These are phyloP conservation scores for Drosophila kurseongensis DNA, from an alignment of 1,140 invertebrate genomes.

Conservation along the genomic window DNA sequence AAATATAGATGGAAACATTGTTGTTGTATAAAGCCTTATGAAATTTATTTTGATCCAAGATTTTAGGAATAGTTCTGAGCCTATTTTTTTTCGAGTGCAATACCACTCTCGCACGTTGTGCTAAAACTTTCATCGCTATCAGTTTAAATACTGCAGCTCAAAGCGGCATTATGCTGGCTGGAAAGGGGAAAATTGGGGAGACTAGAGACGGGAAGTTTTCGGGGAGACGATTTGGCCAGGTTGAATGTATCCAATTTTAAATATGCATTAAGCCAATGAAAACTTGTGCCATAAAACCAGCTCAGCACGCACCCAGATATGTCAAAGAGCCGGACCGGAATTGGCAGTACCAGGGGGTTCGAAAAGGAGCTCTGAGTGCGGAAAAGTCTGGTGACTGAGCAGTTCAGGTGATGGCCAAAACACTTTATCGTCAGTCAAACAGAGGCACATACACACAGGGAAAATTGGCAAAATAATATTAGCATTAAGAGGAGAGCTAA, in stretches of 20 bases:
- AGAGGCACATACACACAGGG: constrained; percentile 26
- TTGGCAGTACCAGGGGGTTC: constrained; percentile 5
- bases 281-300: constrained; percentile 67
- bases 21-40: too few species aligned
- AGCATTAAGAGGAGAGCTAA: constrained; percentile 31
- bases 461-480: constrained; percentile 44
- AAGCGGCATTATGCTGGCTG: constrained; percentile 43
- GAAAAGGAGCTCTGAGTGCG: not conserved
- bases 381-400: constrained; percentile 10
- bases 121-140: constrained; percentile 66
- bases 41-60: too few species aligned
- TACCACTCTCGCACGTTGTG: constrained; percentile 14
- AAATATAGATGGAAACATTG: too few species aligned
- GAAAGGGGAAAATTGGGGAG: not conserved
- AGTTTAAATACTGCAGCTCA: constrained; percentile 68
- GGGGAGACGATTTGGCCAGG: constrained; percentile 35
- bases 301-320: constrained; percentile 58
- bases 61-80: too few species aligned
- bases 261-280: constrained; percentile 76
- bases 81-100: not conserved
- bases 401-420: constrained; percentile 42
- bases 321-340: constrained; percentile 28
- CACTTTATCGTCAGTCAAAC: constrained; percentile 51
- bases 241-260: constrained; percentile 71
- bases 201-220: too few species aligned